phyloP scores from a whole-genome alignment of 2,113 vertebrate species.

The Colaptes auratus region DNA sequence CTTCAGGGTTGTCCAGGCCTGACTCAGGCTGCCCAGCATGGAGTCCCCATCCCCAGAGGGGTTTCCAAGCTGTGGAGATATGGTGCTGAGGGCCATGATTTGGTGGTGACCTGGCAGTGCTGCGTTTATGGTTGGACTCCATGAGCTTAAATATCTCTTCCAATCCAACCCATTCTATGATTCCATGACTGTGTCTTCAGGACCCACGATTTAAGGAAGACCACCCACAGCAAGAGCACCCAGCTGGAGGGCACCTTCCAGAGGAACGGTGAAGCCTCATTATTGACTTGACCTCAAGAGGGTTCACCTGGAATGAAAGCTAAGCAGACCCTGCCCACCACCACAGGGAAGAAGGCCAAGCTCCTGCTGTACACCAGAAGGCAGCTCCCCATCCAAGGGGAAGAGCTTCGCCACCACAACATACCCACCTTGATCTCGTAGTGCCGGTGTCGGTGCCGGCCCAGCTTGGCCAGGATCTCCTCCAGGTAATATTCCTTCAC shows the following conservation, averaged over 20 bases:
- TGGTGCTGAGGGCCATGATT: too few relatives aligned
- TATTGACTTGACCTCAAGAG: background rate
- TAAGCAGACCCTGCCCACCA: background rate
- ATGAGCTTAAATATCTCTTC: too few relatives aligned
- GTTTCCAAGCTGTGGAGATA: too few relatives aligned
- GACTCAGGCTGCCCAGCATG: too few relatives aligned
- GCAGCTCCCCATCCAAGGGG: background rate
- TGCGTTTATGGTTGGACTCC: too few relatives aligned
- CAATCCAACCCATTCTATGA: too few relatives aligned
- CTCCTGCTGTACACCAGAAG: background rate
- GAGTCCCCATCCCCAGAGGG: too few relatives aligned
- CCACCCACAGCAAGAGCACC: background rate
- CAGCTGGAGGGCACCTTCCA: background rate
- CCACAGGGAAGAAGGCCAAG: background rate
- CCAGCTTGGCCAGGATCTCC: constrained; percentile 88
- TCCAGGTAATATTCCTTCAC: constrained; percentile 91
- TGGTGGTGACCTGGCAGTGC: too few relatives aligned
- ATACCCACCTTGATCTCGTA: constrained; percentile 73
- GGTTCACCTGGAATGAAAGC: background rate
- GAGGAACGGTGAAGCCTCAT: background rate
- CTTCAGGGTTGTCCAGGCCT: too few relatives aligned
- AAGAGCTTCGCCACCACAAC: rapidly evolving
- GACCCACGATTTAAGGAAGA: background rate
- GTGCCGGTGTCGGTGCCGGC: constrained; percentile 75
- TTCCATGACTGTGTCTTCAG: background rate